These are phyloP conservation scores for Mesoligia furuncula DNA, from an alignment of 2,888 invertebrate species.

Conservation along the genomic window DNA sequence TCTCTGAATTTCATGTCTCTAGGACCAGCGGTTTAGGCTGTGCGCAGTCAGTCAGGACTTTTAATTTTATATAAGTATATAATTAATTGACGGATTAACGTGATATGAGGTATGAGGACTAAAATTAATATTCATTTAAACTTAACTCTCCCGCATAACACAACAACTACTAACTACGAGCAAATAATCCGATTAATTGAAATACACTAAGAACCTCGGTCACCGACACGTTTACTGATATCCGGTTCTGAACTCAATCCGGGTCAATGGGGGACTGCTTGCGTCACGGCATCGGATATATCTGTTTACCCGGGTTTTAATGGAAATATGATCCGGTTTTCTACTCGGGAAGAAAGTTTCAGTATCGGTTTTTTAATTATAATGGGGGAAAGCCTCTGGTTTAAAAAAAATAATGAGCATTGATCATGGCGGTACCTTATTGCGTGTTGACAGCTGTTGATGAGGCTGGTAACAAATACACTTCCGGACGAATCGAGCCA, in stretches of 20 bases:
- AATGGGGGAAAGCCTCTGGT: background rate
- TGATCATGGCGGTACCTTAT: background rate
- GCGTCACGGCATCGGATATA: conserved; percentile 48
- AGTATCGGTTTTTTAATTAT: background rate
- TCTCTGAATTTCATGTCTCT: too few species aligned
- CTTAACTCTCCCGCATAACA: conserved; percentile 17
- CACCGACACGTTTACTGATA: conserved; percentile 59
- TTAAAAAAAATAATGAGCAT: background rate
- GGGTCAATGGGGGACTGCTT: conserved; percentile 55
- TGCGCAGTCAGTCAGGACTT: too few species aligned
- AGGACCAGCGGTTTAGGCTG: too few species aligned
- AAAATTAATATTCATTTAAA: background rate
- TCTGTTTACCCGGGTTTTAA: conserved; percentile 47
- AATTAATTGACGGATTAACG: background rate
- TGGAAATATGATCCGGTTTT: conserved; percentile 19
- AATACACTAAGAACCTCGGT: conserved; percentile 58
- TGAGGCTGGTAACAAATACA: background rate
- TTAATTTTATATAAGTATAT: too few species aligned
- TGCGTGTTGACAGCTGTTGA: background rate
- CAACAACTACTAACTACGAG: conserved; percentile 36
- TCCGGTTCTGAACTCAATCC: conserved; percentile 53
- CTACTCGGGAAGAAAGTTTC: background rate
- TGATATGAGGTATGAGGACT: too few species aligned
- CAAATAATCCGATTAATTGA: conserved; percentile 62
- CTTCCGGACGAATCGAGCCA: background rate